Base-by-base conservation (phyloP, 2,888 invertebrate genomes). In the Alloscopus bannaensis region DNA sequence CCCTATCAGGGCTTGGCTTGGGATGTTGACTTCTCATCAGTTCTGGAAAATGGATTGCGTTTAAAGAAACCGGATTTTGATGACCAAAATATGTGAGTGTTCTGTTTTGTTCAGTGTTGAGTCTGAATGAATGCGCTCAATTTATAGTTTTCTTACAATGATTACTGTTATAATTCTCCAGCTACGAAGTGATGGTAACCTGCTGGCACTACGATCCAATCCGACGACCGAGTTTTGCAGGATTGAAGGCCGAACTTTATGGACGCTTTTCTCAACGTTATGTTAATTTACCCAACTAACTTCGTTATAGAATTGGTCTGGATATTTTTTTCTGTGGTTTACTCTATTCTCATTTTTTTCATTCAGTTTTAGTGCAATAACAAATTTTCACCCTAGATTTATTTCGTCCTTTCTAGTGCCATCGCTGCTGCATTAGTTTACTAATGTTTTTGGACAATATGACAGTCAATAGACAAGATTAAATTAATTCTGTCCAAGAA, bases 1-100 rank as follows among this genome's bases (percentile, higher is more conserved):
- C 47, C 47, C 6, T 47, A 47, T n/a, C 47, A 13, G 6, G 47
- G 47, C 47, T n/a, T 47, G 47, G 11, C 47, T 4, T 47, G 47
- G 47, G 18, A 13, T n/a, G 47, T 47, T 4, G 47, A 47, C 18
- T 47, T 47, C n/a, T 6, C 47, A 13, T 4, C 11, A 4, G 3
- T 4, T n/a, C 47, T 47, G n/a, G n/a, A 47, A n/a, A 6, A 47
- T 13, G 47, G 47, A n/a, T 18, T 47, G 8, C 6, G 47, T n/a
- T 3, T 47, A 4, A 18, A 18, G n/a, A 47, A 47, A 47, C 11
- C 47, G 18, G 3, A n/a, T n/a, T 47, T n/a, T 47, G 47, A 47
- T 47, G 47, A 6, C 6, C 6, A 13, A n/a, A 13, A 13, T n/a
- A 47, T 13, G 18, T 18, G 4, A n/a, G 47, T 47, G n/a, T 47